phyloP scores from a whole-genome alignment of 2,113 vertebrate genomes.

The Atrichornis clamosus region DNA sequence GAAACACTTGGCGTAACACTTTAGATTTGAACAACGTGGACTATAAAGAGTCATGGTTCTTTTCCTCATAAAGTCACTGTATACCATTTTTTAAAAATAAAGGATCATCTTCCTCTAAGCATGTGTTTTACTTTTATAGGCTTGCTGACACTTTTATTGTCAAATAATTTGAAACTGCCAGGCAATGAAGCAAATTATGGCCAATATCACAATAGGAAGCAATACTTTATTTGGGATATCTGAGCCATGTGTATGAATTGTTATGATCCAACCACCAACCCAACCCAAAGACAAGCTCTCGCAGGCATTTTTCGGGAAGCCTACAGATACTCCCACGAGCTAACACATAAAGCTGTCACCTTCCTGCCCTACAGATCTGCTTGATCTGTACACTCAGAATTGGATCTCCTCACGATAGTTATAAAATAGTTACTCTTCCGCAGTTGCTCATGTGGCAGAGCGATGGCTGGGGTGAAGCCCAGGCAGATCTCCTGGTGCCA shows the following conservation, averaged over 20 bases:
- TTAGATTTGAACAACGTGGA: background rate
- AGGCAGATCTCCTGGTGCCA: background rate
- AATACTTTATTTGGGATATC: slow-evolving; percentile 40
- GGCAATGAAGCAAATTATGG: slow-evolving; percentile 50
- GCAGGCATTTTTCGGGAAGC: background rate
- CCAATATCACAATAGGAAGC: slow-evolving; percentile 51
- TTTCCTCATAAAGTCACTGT: background rate
- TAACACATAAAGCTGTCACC: background rate
- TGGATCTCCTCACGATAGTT: background rate
- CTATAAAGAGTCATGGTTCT: background rate
- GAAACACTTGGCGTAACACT: background rate
- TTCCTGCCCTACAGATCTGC: background rate
- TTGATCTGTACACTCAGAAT: background rate
- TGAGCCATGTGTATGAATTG: background rate
- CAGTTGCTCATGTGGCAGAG: background rate
- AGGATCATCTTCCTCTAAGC: slow-evolving; percentile 32
- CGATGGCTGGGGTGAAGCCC: accelerated
- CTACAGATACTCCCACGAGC: background rate
- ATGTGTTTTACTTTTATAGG: slow-evolving; percentile 48
- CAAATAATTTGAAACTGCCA: slow-evolving; percentile 57
- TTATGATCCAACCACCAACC: background rate
- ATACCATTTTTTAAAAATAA: background rate
- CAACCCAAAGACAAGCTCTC: slow-evolving; percentile 40
- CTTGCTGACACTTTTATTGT: slow-evolving; percentile 60
- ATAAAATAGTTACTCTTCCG: background rate